A percentile compares a stretch with the other conserved stretches of the same genome.
phyloP scores from a whole-genome alignment of 2,888 invertebrate species.

The Horisme vitalbata region DNA sequence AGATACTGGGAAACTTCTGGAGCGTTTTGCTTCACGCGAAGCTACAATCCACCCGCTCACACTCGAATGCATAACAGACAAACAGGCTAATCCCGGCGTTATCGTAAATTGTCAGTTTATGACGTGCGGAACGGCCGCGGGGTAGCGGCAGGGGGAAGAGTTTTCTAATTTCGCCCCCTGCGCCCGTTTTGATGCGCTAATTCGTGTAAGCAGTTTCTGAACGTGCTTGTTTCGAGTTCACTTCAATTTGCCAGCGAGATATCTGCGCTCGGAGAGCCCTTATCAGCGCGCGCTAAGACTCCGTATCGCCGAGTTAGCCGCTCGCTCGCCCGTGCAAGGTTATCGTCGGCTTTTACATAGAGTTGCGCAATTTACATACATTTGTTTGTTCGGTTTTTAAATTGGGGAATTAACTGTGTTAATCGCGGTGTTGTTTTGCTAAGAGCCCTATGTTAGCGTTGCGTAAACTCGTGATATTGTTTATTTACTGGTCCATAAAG shows the following conservation, averaged over 20 bases:
- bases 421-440: slow-evolving; percentile 67
- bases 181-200: slow-evolving; percentile 81
- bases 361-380: slow-evolving; percentile 80
- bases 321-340: slow-evolving; percentile 47
- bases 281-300: slow-evolving; percentile 45
- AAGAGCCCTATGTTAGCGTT: slow-evolving; percentile 41
- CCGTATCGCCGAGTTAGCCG: slow-evolving; percentile 32
- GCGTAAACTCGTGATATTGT: slow-evolving; percentile 26
- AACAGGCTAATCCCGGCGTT: slow-evolving; percentile 82
- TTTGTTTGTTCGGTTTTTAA: slow-evolving; percentile 82
- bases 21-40: slow-evolving; percentile 52
- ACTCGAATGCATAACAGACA: slow-evolving; percentile 79
- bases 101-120: slow-evolving; percentile 84
- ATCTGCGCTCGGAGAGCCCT: slow-evolving; percentile 37
- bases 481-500: slow-evolving; percentile 36
- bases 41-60: slow-evolving; percentile 41
- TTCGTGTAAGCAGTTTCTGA: slow-evolving; percentile 83
- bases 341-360: slow-evolving; percentile 77
- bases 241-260: slow-evolving; percentile 58
- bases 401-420: slow-evolving; percentile 78
- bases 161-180: slow-evolving; percentile 81
- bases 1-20: slow-evolving; percentile 29
- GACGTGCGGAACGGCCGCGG: slow-evolving; percentile 80
- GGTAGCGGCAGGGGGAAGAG: slow-evolving; percentile 53
- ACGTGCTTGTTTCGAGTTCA: slow-evolving; percentile 79